Percentiles rank a stretch among this genome's conserved stretches.
Conservation (phyloP, 2,113 vertebrate genomes). For the Psittacula cyanocephala region DNA sequence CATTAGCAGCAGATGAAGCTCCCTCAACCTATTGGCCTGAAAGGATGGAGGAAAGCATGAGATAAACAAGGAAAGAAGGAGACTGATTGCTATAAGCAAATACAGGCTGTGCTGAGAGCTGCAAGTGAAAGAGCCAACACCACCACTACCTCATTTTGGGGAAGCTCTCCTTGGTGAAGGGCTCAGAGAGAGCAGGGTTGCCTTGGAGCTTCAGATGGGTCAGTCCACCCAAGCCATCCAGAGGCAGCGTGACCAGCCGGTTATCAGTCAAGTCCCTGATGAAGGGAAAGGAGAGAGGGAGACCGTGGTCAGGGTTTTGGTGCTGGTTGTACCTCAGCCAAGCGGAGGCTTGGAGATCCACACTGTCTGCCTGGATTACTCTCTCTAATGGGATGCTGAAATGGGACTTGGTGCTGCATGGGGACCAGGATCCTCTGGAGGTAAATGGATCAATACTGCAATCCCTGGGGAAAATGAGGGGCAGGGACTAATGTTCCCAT, state of each 20-base stretch:
- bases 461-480: background rate
- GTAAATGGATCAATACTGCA: background rate
- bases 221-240: constrained; percentile 83
- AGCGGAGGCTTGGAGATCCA: background rate
- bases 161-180: constrained; percentile 87
- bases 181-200: constrained; percentile 84
- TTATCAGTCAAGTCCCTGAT: constrained; percentile 89
- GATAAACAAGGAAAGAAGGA: background rate
- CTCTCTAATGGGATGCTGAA: background rate
- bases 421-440: background rate
- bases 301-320: background rate
- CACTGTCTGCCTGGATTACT: background rate
- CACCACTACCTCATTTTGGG: constrained; percentile 87
- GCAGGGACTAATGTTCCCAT: background rate
- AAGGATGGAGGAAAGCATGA: background rate
- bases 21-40: background rate
- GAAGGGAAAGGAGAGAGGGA: constrained; percentile 19
- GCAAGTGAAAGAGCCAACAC: background rate
- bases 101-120: background rate
- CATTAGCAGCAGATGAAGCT: background rate
- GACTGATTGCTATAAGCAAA: background rate
- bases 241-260: constrained; percentile 80
- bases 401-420: background rate
- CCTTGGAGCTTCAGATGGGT: constrained; percentile 92
- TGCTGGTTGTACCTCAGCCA: background rate